A percentile compares a stretch with the other conserved stretches of the same genome.
phyloP scores from a whole-genome alignment of 2,797 vertebrate species.

The Tenualosa thibaudeaui region DNA sequence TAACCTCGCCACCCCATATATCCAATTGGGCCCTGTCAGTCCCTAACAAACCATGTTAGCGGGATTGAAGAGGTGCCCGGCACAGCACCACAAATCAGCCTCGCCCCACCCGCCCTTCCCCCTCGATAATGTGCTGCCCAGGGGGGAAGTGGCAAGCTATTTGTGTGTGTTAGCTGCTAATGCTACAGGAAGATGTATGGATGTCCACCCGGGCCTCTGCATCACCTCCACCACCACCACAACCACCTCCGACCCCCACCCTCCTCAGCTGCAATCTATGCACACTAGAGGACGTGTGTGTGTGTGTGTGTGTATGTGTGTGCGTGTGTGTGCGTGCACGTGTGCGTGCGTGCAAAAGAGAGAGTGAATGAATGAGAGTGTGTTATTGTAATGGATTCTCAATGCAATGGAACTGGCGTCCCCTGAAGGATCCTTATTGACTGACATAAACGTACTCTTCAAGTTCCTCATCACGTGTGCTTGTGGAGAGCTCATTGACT shows the following conservation, averaged over 20 bases:
- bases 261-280: neutral
- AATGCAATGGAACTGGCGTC: neutral
- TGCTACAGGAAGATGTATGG: neutral
- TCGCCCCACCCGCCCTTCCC: neutral
- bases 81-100: neutral
- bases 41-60: conserved; percentile 13
- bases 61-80: conserved; percentile 7
- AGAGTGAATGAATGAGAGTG: neutral
- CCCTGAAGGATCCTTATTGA: conserved; percentile 21
- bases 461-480: neutral
- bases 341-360: neutral
- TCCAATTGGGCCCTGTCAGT: neutral
- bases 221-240: neutral
- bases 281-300: neutral
- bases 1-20: neutral
- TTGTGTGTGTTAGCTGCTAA: neutral
- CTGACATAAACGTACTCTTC: neutral
- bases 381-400: conserved; percentile 12
- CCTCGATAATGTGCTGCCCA: neutral
- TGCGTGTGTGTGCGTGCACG: neutral
- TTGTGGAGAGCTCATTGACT: neutral
- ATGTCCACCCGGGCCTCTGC: neutral
- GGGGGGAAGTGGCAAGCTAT: neutral
- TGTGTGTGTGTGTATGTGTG: neutral
- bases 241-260: neutral